Evolutionary conservation across 1,140 invertebrate genomes (phyloP).

Genomic region (Bombyx mandarina): DNA sequence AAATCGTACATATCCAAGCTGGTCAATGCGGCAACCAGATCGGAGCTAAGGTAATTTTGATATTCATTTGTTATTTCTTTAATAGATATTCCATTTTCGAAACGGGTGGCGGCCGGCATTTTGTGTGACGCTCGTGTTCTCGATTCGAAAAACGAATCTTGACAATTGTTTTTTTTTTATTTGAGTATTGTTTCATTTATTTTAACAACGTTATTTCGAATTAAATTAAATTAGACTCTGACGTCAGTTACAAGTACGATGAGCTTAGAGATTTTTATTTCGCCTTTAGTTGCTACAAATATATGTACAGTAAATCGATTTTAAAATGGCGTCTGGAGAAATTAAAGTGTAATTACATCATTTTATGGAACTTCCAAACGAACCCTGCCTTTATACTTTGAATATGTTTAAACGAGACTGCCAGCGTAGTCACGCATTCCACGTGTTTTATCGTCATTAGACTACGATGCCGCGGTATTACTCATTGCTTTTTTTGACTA

Average conservation of each 20-base stretch:
- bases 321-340: no score
- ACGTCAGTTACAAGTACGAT: no score
- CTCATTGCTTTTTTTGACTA: constrained; percentile 2
- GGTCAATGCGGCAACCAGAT: constrained; percentile 91
- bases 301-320: no score
- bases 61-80: constrained; percentile 37
- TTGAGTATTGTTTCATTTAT: not conserved
- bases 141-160: constrained; percentile 10
- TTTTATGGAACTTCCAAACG: no score
- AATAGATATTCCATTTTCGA: constrained; percentile 24
- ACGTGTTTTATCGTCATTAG: constrained; percentile 33
- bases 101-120: constrained; percentile 54
- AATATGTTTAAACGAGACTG: no score
- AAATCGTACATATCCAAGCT: constrained; percentile 92
- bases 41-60: constrained; percentile 80
- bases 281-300: no score
- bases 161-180: constrained; percentile 4
- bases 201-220: no score
- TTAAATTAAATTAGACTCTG: no score
- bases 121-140: constrained; percentile 49
- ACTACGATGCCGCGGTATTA: not conserved
- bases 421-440: not conserved
- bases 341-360: no score
- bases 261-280: no score
- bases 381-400: no score